These are phyloP conservation scores for Molorchus minor DNA, from an alignment of 2,888 invertebrate species.

Conservation along the genomic window DNA sequence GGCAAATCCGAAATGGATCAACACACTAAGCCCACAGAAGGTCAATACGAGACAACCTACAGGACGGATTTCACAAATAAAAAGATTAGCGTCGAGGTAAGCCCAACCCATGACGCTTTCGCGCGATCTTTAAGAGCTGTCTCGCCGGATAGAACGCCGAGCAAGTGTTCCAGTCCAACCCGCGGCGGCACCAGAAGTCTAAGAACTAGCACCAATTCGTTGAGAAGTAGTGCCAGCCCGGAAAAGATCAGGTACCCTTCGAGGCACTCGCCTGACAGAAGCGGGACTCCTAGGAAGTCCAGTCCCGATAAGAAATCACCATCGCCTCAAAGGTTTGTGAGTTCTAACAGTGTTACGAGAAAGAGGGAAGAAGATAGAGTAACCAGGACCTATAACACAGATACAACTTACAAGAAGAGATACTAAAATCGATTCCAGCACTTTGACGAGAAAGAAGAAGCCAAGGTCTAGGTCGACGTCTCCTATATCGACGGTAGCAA, in stretches of 20 bases:
- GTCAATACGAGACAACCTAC: constrained; percentile 70
- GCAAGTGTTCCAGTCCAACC: constrained; percentile 66
- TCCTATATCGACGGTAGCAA: constrained; percentile 61
- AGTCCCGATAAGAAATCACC: constrained; percentile 45
- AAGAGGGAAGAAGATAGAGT: not conserved
- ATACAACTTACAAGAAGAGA: not conserved
- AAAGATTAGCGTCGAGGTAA: constrained; percentile 70
- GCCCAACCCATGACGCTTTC: constrained; percentile 80
- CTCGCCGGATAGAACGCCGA: constrained; percentile 66
- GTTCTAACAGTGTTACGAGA: not conserved
- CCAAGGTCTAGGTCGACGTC: constrained; percentile 51
- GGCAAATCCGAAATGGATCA: constrained; percentile 53
- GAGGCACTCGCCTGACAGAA: constrained; percentile 47
- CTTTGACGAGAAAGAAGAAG: constrained; percentile 42
- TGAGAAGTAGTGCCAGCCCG: constrained; percentile 65
- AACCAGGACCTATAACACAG: constrained; percentile 1
- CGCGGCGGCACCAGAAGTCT: constrained; percentile 64
- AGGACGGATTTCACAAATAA: constrained; percentile 68
- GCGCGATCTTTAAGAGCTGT: constrained; percentile 76
- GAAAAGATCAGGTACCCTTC: constrained; percentile 53
- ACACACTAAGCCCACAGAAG: constrained; percentile 58
- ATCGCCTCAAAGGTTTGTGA: constrained; percentile 19
- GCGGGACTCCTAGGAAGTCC: constrained; percentile 48
- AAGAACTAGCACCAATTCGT: constrained; percentile 66
- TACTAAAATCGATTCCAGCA: constrained; percentile 37